A percentile compares a stretch with the other conserved stretches of the same genome.
Evolutionary conservation across 2,113 vertebrate species (phyloP).

Genomic region (Upupa epops): DNA sequence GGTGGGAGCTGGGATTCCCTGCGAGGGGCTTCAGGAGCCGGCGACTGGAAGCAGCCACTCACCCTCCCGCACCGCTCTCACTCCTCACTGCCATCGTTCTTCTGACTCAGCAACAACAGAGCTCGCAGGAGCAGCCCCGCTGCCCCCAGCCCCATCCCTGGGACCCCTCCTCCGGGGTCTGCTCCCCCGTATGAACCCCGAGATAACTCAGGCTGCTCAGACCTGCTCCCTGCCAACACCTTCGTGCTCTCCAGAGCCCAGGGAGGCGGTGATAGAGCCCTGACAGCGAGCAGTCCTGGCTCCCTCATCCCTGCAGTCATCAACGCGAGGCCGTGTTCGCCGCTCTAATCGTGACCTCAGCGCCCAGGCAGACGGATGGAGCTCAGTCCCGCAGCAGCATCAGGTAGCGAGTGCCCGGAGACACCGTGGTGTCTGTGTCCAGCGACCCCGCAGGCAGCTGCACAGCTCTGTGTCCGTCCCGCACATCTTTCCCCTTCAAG

Average conservation of each 20-base stretch:
- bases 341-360: too few relatives aligned
- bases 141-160: background rate
- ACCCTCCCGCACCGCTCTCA: fast-evolving
- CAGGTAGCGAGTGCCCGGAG: too few relatives aligned
- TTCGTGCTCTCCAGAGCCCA: background rate
- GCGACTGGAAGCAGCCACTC: background rate
- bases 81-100: background rate
- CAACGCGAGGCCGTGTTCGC: too few relatives aligned
- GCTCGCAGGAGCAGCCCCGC: fast-evolving
- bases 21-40: background rate
- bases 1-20: background rate
- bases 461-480: too few relatives aligned
- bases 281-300: background rate
- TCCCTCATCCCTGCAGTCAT: background rate
- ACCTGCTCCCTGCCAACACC: background rate
- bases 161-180: background rate
- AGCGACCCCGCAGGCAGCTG: too few relatives aligned
- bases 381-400: too few relatives aligned
- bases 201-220: background rate
- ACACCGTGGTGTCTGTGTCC: too few relatives aligned
- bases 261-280: background rate
- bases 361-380: too few relatives aligned
- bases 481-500: too few relatives aligned
- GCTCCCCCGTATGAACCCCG: background rate
- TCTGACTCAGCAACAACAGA: background rate